Conservation (phyloP, 2,888 invertebrate species). For the Drosophila monieri region DNA sequence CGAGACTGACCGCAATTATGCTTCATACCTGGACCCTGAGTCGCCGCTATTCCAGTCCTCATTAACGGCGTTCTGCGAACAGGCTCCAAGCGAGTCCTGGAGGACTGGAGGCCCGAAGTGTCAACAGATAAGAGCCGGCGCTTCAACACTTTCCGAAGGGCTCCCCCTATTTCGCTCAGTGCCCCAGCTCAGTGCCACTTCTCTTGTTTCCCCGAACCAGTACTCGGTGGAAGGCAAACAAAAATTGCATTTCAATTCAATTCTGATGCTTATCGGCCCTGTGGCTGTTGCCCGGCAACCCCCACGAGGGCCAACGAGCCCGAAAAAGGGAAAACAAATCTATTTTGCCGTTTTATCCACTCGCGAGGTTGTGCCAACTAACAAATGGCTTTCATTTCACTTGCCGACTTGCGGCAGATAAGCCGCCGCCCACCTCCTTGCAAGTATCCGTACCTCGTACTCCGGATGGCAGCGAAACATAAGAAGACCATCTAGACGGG, state of each 20-base stretch:
- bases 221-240: slow-evolving; percentile 13
- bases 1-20: slow-evolving; percentile 72
- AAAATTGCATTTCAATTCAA: slow-evolving; percentile 72
- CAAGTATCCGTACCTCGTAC: not conserved
- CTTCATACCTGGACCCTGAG: slow-evolving; percentile 17
- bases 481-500: slow-evolving; percentile 46
- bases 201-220: slow-evolving; percentile 56
- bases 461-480: slow-evolving; percentile 58
- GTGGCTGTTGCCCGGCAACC: slow-evolving; percentile 52
- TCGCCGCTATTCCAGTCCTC: slow-evolving; percentile 44
- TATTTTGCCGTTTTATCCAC: slow-evolving; percentile 55
- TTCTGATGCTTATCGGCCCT: slow-evolving; percentile 59
- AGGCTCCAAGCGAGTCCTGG: slow-evolving; percentile 1
- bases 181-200: slow-evolving; percentile 23
- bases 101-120: slow-evolving; percentile 34
- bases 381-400: slow-evolving; percentile 51
- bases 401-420: slow-evolving; percentile 68
- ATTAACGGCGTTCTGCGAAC: slow-evolving; percentile 44
- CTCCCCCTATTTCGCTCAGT: not conserved
- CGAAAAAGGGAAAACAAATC: slow-evolving; percentile 50
- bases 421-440: slow-evolving; percentile 40
- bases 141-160: slow-evolving; percentile 43
- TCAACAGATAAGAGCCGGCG: slow-evolving; percentile 51
- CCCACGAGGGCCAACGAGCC: slow-evolving; percentile 6
- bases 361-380: slow-evolving; percentile 21